Percentiles rank a stretch among this genome's conserved stretches.
Evolutionary conservation across 1,140 invertebrate species (phyloP).

Genomic region (Pogonomyrmex barbatus): DNA sequence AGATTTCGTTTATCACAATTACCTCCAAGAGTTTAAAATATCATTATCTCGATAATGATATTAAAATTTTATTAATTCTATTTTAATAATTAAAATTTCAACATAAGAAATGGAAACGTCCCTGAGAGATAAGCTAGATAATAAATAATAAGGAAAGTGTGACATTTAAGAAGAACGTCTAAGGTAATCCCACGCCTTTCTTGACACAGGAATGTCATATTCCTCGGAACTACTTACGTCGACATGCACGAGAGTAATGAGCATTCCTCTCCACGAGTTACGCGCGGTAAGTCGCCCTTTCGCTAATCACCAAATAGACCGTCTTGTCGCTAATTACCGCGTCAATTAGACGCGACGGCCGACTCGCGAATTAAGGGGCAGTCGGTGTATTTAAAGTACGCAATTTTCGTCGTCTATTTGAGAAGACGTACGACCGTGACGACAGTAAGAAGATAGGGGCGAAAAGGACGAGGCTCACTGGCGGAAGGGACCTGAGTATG

Average conservation of each 20-base stretch:
- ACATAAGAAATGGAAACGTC: neutral
- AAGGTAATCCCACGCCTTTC: neutral
- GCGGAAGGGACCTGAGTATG: constrained; percentile 53
- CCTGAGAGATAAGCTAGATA: neutral
- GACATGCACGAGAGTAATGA: constrained; percentile 33
- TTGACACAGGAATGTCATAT: constrained; percentile 51
- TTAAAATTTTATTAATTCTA: neutral
- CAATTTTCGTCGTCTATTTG: constrained; percentile 74
- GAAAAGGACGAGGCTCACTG: constrained; percentile 49
- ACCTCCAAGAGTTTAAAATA: neutral
- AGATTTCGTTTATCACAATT: constrained; percentile 6
- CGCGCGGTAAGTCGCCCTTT: constrained; percentile 27
- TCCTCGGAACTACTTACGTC: constrained; percentile 37
- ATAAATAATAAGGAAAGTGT: constrained; percentile 5
- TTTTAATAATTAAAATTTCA: constrained; percentile 18
- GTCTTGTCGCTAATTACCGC: constrained; percentile 77
- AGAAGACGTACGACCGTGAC: neutral
- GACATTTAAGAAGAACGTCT: constrained; percentile 15
- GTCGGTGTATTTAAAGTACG: constrained; percentile 79
- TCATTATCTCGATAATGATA: neutral
- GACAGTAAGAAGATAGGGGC: constrained; percentile 28
- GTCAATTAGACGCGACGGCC: constrained; percentile 80
- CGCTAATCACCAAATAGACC: constrained; percentile 66
- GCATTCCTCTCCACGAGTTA: constrained; percentile 41
- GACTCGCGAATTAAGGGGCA: constrained; percentile 77